Evolutionary conservation across 2,113 vertebrate genomes (phyloP).

Genomic region (Kryptolebias marmoratus): DNA sequence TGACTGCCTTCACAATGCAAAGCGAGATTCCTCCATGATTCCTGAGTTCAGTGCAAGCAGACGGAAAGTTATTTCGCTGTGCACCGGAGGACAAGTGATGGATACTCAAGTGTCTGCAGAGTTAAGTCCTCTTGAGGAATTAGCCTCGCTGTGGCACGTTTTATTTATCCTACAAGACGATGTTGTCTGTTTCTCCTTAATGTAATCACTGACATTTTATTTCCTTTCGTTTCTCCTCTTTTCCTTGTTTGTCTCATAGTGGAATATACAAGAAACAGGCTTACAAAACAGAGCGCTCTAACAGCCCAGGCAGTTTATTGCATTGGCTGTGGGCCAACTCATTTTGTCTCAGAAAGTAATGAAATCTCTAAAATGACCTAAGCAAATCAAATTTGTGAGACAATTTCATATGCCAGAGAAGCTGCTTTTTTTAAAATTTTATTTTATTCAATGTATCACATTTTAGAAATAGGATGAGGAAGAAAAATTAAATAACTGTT

Average conservation of each 20-base stretch:
- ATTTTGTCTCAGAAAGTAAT: slow-evolving; percentile 69
- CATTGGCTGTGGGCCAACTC: slow-evolving; percentile 65
- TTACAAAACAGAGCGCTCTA: slow-evolving; percentile 40
- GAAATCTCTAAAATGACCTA: slow-evolving; percentile 71
- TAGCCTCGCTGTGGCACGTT: slow-evolving; percentile 18
- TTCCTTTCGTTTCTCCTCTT: slow-evolving; percentile 15
- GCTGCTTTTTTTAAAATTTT: slow-evolving; percentile 12
- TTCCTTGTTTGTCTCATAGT: slow-evolving; percentile 47
- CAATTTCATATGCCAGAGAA: slow-evolving; percentile 63
- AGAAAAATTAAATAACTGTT: slow-evolving; percentile 32
- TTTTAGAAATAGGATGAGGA: slow-evolving; percentile 21
- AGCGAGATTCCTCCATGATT: slow-evolving; percentile 35
- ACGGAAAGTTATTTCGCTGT: slow-evolving; percentile 25
- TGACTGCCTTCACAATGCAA: slow-evolving; percentile 57
- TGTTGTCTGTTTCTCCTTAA: slow-evolving; percentile 54
- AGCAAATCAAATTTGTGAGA: slow-evolving; percentile 68
- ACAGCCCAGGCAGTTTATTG: slow-evolving; percentile 64
- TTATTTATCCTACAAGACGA: slow-evolving; percentile 50
- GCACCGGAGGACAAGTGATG: slow-evolving; percentile 37
- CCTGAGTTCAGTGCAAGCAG: slow-evolving; percentile 24
- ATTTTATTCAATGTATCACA: slow-evolving; percentile 43
- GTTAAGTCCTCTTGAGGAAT: slow-evolving; percentile 41
- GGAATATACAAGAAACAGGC: slow-evolving; percentile 46
- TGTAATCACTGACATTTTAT: slow-evolving; percentile 56
- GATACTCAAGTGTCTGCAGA: slow-evolving; percentile 34